These are phyloP conservation scores for Trypoxylon attenuatum DNA, from an alignment of 2,888 invertebrate species.

Conservation along the genomic window DNA sequence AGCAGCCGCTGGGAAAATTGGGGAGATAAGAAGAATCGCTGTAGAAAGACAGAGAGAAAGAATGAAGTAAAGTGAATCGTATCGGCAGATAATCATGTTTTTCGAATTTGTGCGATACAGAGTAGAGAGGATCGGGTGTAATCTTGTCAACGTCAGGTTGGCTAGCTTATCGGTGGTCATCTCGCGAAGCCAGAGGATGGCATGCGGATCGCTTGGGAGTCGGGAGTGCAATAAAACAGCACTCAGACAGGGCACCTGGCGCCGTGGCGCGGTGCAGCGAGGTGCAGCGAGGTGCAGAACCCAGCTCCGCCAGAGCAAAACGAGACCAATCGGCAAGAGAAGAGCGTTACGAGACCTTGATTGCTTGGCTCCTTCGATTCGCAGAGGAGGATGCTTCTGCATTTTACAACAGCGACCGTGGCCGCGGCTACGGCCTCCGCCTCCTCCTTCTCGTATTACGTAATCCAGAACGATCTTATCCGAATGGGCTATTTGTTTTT, in stretches of 20 bases:
- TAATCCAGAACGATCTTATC: constrained; percentile 17
- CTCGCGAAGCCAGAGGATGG: neutral
- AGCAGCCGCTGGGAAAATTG: too few species aligned
- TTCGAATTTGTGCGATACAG: neutral
- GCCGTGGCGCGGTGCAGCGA: neutral
- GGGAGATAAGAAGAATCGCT: neutral
- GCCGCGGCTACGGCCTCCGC: neutral
- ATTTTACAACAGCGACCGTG: neutral
- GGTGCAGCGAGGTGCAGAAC: too few species aligned
- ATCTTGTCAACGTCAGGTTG: neutral
- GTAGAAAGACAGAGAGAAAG: neutral
- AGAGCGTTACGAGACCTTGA: neutral
- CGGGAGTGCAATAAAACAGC: constrained; percentile 8
- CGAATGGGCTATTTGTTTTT: constrained; percentile 21
- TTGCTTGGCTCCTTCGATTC: neutral
- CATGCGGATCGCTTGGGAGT: neutral
- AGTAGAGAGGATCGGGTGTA: neutral
- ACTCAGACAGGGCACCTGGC: constrained; percentile 2
- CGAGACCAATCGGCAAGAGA: constrained; percentile 17
- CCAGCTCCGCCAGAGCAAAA: constrained; percentile 2
- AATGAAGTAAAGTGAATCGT: neutral
- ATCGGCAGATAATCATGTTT: neutral
- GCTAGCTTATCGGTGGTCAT: constrained; percentile 17
- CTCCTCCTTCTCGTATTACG: constrained; percentile 11
- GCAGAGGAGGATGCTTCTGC: neutral